Percentiles rank a stretch among this genome's conserved stretches.
Conservation (phyloP, 2,113 vertebrate genomes). For the Tetraodon nigroviridis region DNA sequence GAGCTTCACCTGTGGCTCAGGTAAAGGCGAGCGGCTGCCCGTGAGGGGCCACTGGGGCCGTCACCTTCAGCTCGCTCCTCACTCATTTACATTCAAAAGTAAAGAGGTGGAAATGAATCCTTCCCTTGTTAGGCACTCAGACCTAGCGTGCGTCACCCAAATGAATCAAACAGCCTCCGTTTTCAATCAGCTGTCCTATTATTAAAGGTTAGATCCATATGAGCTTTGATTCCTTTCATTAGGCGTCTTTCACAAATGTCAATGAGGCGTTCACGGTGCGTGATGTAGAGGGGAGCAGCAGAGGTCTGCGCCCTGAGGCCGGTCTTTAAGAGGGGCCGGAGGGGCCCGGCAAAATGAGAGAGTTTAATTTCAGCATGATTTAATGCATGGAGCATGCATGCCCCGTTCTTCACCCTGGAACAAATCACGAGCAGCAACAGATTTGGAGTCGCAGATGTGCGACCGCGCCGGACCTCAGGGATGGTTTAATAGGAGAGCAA, state of each 20-base stretch:
- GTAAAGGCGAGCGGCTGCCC: not conserved
- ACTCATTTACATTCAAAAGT: not conserved
- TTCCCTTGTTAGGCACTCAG: not conserved
- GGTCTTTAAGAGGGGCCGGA: conserved; percentile 6
- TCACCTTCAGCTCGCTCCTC: not conserved
- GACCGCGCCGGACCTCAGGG: not conserved
- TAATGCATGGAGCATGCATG: conserved; percentile 11
- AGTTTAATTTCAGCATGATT: conserved; percentile 42
- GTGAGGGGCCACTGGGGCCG: no score
- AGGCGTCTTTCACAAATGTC: conserved; percentile 35
- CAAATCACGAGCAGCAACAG: not conserved
- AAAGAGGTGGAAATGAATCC: not conserved
- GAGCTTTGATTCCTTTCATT: conserved; percentile 10
- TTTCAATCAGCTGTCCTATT: conserved; percentile 10
- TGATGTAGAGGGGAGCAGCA: not conserved
- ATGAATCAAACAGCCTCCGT: conserved; percentile 9
- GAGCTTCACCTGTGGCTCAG: not conserved
- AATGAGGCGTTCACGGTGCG: conserved; percentile 5
- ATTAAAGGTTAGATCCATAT: conserved; percentile 25
- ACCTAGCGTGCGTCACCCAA: not conserved
- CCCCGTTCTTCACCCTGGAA: no score
- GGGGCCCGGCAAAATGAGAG: conserved; percentile 24
- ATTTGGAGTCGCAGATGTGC: not conserved
- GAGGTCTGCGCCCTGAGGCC: conserved; percentile 24
- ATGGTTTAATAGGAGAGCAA: not conserved